phyloP scores from a whole-genome alignment of 2,113 vertebrate species.

The Brachyhypopomus gauderio region DNA sequence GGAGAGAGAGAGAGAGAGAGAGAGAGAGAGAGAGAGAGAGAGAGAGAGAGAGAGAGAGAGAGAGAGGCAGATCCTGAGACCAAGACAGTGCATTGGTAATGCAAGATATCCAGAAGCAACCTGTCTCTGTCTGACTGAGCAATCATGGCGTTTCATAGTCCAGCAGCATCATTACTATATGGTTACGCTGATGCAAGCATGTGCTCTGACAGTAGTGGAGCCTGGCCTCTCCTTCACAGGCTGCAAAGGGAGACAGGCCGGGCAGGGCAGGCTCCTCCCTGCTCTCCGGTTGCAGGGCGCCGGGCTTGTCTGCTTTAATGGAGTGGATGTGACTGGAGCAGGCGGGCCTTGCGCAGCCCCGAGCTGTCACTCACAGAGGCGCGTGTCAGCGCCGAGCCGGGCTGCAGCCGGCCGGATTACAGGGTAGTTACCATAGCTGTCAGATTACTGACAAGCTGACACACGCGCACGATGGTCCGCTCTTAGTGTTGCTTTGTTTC shows the following conservation, averaged over 20 bases:
- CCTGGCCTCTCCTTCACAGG: slow-evolving; percentile 99
- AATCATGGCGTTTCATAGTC: slow-evolving; percentile 97
- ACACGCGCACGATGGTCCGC: slow-evolving; percentile 95
- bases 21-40: not conserved
- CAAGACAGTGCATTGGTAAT: slow-evolving; percentile 61
- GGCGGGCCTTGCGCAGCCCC: slow-evolving; percentile 95
- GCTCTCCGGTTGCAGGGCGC: slow-evolving; percentile 69
- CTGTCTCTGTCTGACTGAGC: slow-evolving; percentile 76
- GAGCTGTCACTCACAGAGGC: slow-evolving; percentile 99
- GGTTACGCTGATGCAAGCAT: slow-evolving; percentile 79
- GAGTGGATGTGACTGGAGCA: slow-evolving; percentile 99
- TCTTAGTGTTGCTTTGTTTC: slow-evolving; percentile 93
- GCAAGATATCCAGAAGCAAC: slow-evolving; percentile 74
- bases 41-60: slow-evolving; percentile 2
- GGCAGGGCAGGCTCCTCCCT: slow-evolving; percentile 80
- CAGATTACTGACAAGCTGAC: slow-evolving; percentile 99
- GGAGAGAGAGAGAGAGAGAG: slow-evolving; percentile 16
- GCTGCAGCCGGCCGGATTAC: slow-evolving; percentile 99
- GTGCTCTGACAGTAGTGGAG: slow-evolving; percentile 81
- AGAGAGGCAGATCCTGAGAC: too few species aligned
- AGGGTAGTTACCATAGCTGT: slow-evolving; percentile 99
- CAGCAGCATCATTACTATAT: slow-evolving; percentile 98
- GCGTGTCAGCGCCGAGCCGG: slow-evolving; percentile 94
- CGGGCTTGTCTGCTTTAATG: slow-evolving; percentile 99
- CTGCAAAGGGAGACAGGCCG: slow-evolving; percentile 78